Conservation (phyloP, 2,113 vertebrate species). For the Leucoraja erinaceus region DNA sequence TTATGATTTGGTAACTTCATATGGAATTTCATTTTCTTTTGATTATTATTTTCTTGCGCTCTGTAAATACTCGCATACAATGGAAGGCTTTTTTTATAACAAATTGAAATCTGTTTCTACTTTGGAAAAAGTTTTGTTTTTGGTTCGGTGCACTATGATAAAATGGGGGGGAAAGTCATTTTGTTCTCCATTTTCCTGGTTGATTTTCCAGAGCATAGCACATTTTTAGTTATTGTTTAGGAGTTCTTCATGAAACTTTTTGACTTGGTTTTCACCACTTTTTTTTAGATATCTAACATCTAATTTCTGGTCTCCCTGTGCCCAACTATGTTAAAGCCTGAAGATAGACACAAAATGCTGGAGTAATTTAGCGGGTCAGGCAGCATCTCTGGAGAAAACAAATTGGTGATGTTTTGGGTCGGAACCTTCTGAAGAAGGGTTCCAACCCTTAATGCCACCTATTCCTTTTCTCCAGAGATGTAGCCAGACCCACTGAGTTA, state of each 20-base stretch:
- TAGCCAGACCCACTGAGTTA: too few relatives aligned
- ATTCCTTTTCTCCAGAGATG: too few relatives aligned
- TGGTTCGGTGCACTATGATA: neutral
- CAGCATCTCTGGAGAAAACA: too few relatives aligned
- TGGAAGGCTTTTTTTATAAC: neutral
- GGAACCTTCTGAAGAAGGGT: too few relatives aligned
- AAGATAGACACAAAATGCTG: neutral
- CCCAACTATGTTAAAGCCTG: neutral
- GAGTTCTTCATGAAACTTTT: neutral
- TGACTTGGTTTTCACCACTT: neutral
- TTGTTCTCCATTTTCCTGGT: neutral
- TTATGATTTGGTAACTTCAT: neutral
- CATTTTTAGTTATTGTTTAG: neutral
- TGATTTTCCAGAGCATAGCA: neutral
- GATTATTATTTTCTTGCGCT: neutral
- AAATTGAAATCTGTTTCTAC: neutral
- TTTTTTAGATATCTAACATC: neutral
- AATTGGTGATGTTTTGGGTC: too few relatives aligned
- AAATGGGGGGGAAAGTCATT: neutral
- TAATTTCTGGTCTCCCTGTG: neutral
- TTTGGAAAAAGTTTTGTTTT: neutral
- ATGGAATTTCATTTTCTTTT: neutral
- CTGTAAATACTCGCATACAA: slow-evolving; percentile 39
- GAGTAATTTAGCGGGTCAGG: too few relatives aligned
- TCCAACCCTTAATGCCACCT: too few relatives aligned